Conservation (phyloP, 2,113 vertebrate species). For the Phaetusa simplex region DNA sequence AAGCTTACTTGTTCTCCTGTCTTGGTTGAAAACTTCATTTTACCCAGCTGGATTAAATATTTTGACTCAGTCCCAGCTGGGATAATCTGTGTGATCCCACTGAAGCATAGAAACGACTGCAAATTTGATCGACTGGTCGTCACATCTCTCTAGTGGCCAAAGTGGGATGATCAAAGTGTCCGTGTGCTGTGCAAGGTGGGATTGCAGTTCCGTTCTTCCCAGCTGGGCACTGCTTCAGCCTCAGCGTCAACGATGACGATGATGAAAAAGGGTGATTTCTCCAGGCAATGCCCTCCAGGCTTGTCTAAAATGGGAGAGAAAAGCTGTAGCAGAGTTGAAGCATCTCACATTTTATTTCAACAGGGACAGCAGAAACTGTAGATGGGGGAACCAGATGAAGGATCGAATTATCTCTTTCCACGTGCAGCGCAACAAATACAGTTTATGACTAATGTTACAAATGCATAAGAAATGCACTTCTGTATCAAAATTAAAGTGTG, state of each 20-base stretch:
- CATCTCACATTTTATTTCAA: neutral
- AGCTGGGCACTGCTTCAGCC: neutral
- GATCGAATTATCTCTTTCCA: fast-evolving
- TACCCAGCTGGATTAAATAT: neutral
- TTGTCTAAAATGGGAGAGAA: neutral
- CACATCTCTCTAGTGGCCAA: neutral
- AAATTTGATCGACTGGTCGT: fast-evolving
- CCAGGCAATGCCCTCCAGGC: neutral
- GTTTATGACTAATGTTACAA: neutral
- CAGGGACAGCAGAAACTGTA: neutral
- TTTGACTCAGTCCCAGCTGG: neutral
- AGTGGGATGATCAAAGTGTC: neutral
- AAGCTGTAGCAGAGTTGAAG: neutral
- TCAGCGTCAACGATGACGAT: fast-evolving
- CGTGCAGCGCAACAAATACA: neutral
- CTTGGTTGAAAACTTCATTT: neutral
- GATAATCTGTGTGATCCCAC: neutral
- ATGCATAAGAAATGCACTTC: neutral
- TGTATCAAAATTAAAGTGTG: neutral
- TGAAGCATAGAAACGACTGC: neutral
- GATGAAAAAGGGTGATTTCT: neutral
- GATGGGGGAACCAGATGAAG: neutral
- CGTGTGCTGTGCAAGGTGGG: neutral
- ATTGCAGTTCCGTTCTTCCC: neutral
- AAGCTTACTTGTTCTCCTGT: neutral